phyloP scores from a whole-genome alignment of 2,888 invertebrate genomes.

The Boloria euphrosyne region DNA sequence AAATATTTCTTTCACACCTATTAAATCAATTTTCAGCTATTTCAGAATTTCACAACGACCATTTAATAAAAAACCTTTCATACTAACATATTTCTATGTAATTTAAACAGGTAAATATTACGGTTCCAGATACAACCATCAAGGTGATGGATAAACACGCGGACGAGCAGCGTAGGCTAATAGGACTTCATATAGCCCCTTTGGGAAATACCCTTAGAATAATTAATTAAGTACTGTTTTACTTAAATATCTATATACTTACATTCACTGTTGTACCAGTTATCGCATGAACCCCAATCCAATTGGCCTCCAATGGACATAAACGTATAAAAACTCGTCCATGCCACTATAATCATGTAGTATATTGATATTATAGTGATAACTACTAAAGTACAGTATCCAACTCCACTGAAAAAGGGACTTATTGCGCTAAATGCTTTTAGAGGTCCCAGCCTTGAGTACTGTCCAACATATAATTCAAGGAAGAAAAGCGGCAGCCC shows the following conservation, averaged over 20 bases:
- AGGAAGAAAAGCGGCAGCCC: slow-evolving; percentile 91
- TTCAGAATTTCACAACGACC: no score
- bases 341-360: slow-evolving; percentile 91
- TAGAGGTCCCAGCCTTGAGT: slow-evolving; percentile 87
- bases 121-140: no score
- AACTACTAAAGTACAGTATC: slow-evolving; percentile 86
- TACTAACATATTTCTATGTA: no score
- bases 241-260: slow-evolving; percentile 54
- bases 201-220: no score
- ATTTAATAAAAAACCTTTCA: no score
- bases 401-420: slow-evolving; percentile 84
- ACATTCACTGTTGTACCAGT: slow-evolving; percentile 83
- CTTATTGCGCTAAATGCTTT: slow-evolving; percentile 84
- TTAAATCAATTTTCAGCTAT: no score
- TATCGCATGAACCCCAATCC: slow-evolving; percentile 87
- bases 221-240: no score
- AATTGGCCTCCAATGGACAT: slow-evolving; percentile 85
- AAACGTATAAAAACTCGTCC: slow-evolving; percentile 89
- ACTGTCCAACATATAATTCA: slow-evolving; percentile 91
- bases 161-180: no score
- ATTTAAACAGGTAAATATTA: no score
- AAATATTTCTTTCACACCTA: no score
- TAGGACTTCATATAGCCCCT: no score
- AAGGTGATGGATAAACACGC: no score
- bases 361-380: slow-evolving; percentile 88